Conservation (phyloP, 2,113 vertebrate species). For the Thalassarche chlororhynchos region DNA sequence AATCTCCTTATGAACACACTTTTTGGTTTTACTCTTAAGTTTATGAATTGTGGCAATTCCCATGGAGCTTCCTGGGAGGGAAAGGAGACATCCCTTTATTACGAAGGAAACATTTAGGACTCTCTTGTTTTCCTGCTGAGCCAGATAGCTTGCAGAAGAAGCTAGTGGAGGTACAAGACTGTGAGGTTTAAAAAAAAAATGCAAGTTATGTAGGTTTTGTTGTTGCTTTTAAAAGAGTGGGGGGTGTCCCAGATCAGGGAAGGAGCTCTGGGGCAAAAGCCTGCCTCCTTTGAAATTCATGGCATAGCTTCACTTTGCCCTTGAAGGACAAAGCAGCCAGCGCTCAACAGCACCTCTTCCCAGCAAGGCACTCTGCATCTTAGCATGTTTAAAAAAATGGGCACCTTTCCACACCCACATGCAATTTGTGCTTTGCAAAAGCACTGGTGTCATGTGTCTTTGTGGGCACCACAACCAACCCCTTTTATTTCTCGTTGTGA, state of each 20-base stretch:
- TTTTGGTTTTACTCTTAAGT: not conserved
- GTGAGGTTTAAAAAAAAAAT: not conserved
- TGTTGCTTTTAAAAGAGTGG: not conserved
- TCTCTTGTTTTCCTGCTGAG: not conserved
- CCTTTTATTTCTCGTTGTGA: not conserved
- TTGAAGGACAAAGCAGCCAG: conserved; percentile 37
- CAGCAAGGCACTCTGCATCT: not conserved
- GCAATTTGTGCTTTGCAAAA: conserved; percentile 33
- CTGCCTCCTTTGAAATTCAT: not conserved
- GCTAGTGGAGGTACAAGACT: not conserved
- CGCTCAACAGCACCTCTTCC: not conserved
- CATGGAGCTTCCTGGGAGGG: not conserved
- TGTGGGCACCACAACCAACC: not conserved
- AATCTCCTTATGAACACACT: not conserved
- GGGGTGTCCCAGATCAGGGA: not conserved
- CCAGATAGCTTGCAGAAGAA: not conserved
- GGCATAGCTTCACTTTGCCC: not conserved
- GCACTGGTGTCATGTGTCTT: not conserved
- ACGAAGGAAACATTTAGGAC: not conserved
- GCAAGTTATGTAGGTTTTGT: not conserved
- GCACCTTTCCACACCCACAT: not conserved
- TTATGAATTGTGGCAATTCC: not conserved
- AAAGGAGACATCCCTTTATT: not conserved
- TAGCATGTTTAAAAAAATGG: not conserved
- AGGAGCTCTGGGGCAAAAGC: not conserved